phyloP scores from a whole-genome alignment of 1,140 invertebrate genomes.

The Drosophila ogumai region DNA sequence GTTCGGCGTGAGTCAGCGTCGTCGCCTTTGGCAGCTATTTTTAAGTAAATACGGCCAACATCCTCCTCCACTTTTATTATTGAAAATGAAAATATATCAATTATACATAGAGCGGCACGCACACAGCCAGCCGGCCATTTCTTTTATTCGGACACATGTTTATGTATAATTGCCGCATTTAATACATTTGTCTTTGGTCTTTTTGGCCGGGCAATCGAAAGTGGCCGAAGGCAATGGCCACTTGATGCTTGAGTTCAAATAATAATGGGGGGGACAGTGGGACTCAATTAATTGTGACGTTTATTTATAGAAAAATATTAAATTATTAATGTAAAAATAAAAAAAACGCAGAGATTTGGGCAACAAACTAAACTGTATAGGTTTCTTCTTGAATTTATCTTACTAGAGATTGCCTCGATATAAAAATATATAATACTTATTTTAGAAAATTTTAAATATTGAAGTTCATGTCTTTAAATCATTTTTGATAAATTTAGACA shows the following conservation, averaged over 20 bases:
- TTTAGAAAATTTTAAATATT: too few species aligned
- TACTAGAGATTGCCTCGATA: too few species aligned
- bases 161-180: conserved; percentile 54
- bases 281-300: background rate
- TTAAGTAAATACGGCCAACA: conserved; percentile 63
- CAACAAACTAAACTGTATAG: too few species aligned
- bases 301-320: background rate
- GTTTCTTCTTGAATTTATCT: too few species aligned
- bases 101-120: conserved; percentile 25
- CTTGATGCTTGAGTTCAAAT: conserved; percentile 45
- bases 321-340: too few species aligned
- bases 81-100: conserved; percentile 54
- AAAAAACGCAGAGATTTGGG: too few species aligned
- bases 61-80: conserved; percentile 61
- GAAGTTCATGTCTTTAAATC: too few species aligned
- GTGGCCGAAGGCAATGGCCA: conserved; percentile 38
- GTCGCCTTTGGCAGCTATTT: conserved; percentile 64
- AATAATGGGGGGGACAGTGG: conserved; percentile 14
- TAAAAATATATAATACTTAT: too few species aligned
- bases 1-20: conserved; percentile 55
- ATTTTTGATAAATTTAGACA: too few species aligned
- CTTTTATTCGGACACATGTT: conserved; percentile 42
- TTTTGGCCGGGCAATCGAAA: conserved; percentile 26
- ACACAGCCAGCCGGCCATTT: conserved; percentile 9
- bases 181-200: conserved; percentile 46